These are phyloP conservation scores for Archips xylosteana DNA, from an alignment of 2,888 invertebrate genomes.

Conservation along the genomic window DNA sequence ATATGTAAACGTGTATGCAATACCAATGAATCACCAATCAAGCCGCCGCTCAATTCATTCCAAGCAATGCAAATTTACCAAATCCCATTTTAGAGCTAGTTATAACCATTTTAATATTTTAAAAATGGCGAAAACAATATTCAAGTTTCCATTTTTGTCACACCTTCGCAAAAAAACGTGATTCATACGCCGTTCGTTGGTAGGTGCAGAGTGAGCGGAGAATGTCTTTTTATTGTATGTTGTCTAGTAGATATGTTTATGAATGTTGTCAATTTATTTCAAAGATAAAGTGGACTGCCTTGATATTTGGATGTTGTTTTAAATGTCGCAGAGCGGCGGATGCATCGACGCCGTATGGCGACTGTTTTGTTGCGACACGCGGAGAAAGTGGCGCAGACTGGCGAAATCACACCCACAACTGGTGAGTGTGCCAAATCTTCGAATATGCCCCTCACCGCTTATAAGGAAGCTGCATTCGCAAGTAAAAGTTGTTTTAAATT, in stretches of 20 bases:
- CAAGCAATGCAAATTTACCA: constrained; percentile 24
- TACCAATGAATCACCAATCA: constrained; percentile 25
- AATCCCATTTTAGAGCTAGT: constrained; percentile 34
- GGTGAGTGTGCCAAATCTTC: constrained; percentile 74
- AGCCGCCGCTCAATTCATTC: background rate
- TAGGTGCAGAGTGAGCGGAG: constrained; percentile 56
- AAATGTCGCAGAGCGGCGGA: constrained; percentile 64
- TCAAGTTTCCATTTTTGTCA: constrained; percentile 76
- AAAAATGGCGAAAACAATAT: constrained; percentile 54
- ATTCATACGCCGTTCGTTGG: constrained; percentile 65
- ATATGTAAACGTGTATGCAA: background rate
- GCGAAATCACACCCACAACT: constrained; percentile 82
- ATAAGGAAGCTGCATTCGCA: constrained; percentile 63
- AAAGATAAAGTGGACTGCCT: constrained; percentile 69
- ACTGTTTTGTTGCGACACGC: constrained; percentile 64
- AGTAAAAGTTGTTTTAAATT: constrained; percentile 73
- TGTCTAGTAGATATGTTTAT: constrained; percentile 13
- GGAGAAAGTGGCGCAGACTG: constrained; percentile 79
- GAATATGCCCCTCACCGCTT: constrained; percentile 66
- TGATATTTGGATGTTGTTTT: constrained; percentile 74
- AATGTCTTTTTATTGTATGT: constrained; percentile 49
- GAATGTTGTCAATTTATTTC: constrained; percentile 57
- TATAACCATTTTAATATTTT: constrained; percentile 28
- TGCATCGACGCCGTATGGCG: constrained; percentile 43
- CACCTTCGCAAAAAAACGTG: constrained; percentile 67